Percentiles rank a stretch among this genome's conserved stretches.
Evolutionary conservation across 2,797 vertebrate species (phyloP).

Genomic region (Coccyzus lansbergi): DNA sequence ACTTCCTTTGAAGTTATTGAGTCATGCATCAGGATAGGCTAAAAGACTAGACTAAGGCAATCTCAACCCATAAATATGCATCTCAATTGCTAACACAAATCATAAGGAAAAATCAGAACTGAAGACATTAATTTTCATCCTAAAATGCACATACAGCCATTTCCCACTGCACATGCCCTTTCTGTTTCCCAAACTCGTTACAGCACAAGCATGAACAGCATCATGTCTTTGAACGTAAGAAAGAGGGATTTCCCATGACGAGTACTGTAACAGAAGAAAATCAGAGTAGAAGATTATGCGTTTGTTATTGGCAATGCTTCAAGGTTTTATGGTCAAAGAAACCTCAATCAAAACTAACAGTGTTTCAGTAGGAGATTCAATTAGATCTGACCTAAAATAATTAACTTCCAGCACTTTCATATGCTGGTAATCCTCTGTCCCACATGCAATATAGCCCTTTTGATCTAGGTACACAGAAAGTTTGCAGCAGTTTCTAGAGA

Average conservation of each 20-base stretch:
- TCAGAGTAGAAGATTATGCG: neutral
- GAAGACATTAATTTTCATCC: neutral
- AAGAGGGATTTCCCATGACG: neutral
- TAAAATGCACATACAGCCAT: neutral
- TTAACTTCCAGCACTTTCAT: neutral
- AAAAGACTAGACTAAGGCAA: neutral
- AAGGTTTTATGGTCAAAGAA: neutral
- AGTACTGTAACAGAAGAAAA: neutral
- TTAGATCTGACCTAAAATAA: neutral
- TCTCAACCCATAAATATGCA: neutral
- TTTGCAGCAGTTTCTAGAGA: neutral
- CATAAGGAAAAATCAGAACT: neutral
- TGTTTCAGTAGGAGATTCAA: neutral
- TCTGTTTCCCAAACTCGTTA: neutral
- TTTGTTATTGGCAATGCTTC: neutral
- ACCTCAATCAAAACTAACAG: neutral
- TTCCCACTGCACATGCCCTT: neutral
- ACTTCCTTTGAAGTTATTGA: neutral
- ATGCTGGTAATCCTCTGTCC: neutral
- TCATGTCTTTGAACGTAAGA: neutral
- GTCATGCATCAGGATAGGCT: neutral
- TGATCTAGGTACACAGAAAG: neutral
- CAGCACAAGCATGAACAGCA: neutral
- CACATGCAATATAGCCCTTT: neutral
- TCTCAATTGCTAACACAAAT: neutral